A percentile compares a stretch with the other conserved stretches of the same genome.
Evolutionary conservation across 2,888 invertebrate genomes (phyloP).

Genomic region (Agrochola circellaris): DNA sequence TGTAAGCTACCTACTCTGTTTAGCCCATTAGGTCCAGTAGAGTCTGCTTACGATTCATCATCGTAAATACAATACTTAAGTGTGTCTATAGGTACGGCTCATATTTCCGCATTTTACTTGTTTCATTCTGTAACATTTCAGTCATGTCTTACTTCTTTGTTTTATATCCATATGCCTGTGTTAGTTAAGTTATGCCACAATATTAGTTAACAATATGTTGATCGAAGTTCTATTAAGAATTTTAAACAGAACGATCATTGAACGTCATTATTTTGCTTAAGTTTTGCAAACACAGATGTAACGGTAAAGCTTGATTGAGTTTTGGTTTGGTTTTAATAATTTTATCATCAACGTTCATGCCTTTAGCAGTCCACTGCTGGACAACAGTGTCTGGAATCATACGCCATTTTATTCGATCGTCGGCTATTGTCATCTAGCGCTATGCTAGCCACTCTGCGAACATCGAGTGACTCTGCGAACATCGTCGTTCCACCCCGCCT

Average conservation of each 20-base stretch:
- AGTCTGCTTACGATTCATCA: neutral
- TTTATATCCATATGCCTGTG: neutral
- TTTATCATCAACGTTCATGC: neutral
- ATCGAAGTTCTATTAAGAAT: neutral
- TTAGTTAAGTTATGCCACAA: too few relatives aligned
- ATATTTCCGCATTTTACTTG: neutral
- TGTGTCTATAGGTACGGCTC: neutral
- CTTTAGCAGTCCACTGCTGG: neutral
- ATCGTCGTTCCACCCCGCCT: neutral
- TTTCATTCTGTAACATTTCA: neutral
- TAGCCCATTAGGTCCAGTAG: neutral
- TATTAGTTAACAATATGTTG: too few relatives aligned
- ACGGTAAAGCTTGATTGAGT: too few relatives aligned
- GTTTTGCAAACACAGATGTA: neutral
- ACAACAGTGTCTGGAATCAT: neutral
- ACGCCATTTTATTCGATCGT: neutral
- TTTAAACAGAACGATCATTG: neutral
- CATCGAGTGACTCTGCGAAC: neutral
- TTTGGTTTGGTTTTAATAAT: neutral
- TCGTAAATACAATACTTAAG: neutral
- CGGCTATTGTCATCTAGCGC: too few relatives aligned
- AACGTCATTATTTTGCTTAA: neutral
- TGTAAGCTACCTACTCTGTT: slow-evolving; percentile 9
- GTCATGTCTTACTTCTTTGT: neutral
- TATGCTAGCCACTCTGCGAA: neutral